Conservation (phyloP, 2,888 invertebrate species). For the Drosophila emarginata region DNA sequence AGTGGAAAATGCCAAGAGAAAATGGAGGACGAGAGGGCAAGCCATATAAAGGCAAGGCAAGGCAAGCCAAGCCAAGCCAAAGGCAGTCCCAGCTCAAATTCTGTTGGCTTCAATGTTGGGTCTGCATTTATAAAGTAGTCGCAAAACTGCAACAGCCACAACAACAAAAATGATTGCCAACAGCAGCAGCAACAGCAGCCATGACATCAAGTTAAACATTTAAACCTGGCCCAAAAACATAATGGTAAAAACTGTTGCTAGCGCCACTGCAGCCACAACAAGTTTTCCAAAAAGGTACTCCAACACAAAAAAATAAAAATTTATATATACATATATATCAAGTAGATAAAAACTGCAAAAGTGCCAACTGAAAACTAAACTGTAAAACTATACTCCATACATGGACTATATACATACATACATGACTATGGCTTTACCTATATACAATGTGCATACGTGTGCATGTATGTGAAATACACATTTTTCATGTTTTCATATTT, state of each 20-base stretch:
- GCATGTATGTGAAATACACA: constrained; percentile 8
- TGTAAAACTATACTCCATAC: not conserved
- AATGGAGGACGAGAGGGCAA: not conserved
- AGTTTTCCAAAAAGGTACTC: constrained; percentile 3
- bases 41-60: constrained; percentile 1
- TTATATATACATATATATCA: not conserved
- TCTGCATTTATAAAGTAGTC: not conserved
- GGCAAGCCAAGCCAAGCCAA: not conserved
- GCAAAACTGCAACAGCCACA: not conserved
- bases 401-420: not conserved
- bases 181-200: constrained; percentile 2
- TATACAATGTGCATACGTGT: not conserved
- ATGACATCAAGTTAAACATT: constrained; percentile 18
- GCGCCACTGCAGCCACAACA: not conserved
- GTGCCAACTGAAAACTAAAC: constrained; percentile 6
- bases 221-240: constrained; percentile 13
- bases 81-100: not conserved
- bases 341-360: constrained; percentile 12
- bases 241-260: constrained; percentile 11
- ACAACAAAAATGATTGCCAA: constrained; percentile 8
- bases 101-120: not conserved
- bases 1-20: constrained; percentile 5
- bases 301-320: not conserved
- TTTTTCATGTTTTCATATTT: constrained; percentile 16
- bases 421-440: not conserved